phyloP scores from a whole-genome alignment of 2,888 invertebrate genomes.

The Pelosia muscerda region DNA sequence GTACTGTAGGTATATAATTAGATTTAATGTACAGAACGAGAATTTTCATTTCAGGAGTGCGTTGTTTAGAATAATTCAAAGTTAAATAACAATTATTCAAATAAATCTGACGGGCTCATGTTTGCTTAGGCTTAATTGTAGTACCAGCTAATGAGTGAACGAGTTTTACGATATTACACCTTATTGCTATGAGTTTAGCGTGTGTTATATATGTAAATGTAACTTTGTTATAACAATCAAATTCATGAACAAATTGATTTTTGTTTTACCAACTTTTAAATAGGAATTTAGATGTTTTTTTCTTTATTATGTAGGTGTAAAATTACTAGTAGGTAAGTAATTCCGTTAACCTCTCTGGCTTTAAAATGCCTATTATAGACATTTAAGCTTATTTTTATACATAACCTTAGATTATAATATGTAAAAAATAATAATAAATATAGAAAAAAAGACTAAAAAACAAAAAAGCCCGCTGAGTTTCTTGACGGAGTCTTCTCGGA shows the following conservation, averaged over 20 bases:
- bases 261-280: not conserved
- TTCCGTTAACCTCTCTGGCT: no score
- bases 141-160: slow-evolving; percentile 62
- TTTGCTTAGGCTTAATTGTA: slow-evolving; percentile 78
- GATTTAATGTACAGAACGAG: slow-evolving; percentile 58
- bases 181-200: slow-evolving; percentile 38
- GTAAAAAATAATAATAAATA: no score
- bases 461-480: no score
- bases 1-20: no score
- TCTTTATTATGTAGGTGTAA: no score
- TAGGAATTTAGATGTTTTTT: no score
- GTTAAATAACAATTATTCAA: slow-evolving; percentile 75
- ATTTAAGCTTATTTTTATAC: no score
- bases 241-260: not conserved
- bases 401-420: no score
- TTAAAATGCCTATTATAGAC: no score
- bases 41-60: slow-evolving; percentile 61
- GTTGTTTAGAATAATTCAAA: slow-evolving; percentile 71
- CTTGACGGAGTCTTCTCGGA: no score
- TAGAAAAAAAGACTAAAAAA: no score
- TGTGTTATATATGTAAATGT: slow-evolving; percentile 36
- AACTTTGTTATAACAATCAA: slow-evolving; percentile 45
- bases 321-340: no score
- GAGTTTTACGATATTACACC: slow-evolving; percentile 50
- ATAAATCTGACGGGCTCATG: slow-evolving; percentile 66